Base-by-base conservation (phyloP, 2,113 vertebrate species). In the Amphiprion percula region DNA sequence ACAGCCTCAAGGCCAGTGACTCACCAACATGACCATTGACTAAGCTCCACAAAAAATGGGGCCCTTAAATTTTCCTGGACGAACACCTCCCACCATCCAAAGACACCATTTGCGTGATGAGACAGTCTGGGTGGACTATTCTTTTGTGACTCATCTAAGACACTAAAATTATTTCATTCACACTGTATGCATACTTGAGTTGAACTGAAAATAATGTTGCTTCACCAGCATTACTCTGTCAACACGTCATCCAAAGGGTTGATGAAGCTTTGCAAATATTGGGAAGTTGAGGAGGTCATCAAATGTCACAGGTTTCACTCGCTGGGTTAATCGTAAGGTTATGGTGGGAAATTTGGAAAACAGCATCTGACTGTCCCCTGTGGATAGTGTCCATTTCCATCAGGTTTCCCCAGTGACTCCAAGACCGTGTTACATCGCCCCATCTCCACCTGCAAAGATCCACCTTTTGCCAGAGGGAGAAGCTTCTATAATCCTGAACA, bases 371-470 rank as follows among this genome's bases (percentile, higher is more conserved):
- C 62, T 39, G 37, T 16, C 39, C 47, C 10, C n/a, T 23, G 12
- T 65, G 49, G 61, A 28, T 49, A 26, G 33, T n/a, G 12, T 66
- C 49, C 23, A 4, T 66, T 54, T 87, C 59, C 58, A 66, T 59
- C 41, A 69, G 50, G 74, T 79, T 74, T 82, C 74, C 78, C 65
- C 15, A 41, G 44, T 69, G 77, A 74, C 53, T 79, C 10, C 39
- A 73, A 24, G 63, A 50, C 50, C 67, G 54, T n/a, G 58, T 86
- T 78, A 72, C 72, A 68, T 82, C 83, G 84, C 53, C 46, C 73
- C 17, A 41, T 85, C 71, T 79, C 77, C 86, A 88, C 80, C 72
- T 88, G 88, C 79, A 83, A 58, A 58, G 70, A 87, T 79, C 73
- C 63, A 84, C 68, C 58, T 86, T 70, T 67, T 75, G 61, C 82